Evolutionary conservation across 2,888 invertebrate genomes (phyloP), one percentile per base, ranked within the genome.

Genomic region (Agrilus mali): DNA sequence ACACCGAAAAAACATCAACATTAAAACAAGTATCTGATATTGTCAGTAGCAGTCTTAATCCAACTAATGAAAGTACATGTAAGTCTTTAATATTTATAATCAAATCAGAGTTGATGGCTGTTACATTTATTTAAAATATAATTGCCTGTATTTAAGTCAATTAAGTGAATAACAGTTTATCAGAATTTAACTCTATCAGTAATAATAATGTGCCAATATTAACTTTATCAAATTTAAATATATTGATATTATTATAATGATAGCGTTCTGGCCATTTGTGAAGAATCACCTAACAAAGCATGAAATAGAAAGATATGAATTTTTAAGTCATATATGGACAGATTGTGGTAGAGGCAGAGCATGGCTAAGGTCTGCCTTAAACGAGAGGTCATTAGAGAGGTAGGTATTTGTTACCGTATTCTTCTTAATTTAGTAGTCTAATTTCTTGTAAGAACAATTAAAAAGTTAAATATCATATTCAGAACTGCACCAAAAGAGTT

Each of bases 371-470:
- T 83, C 92, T 14, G 74, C 89, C 4, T 72, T 96, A 17, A 96
- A 96, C 70, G 96, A 96, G 64, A 78, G 86, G 55, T 88, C 92
- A 0, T 70, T 96, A 36, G 89, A 90, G 59, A 78, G 82, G 68
- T 77, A 78, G 82, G 68, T 77, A 65, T 42, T 51, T 16, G 59
- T 39, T 51, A 60, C 27, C 50, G 57, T 22, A 51, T 51, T 45
- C 38, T 54, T 1, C 34, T 12, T n/a, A 36, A 17, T 8, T 17
- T 37, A 37, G 17, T 37, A 20, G 2, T 32, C 32, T 22, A 17
- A 38, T 7, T 13, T 27, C n/a, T 38, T 17, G 12, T 15, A 35
- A 35, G 13, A 3, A 10, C 10, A 33, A 33, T 13, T 4, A 13
- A 13, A 3, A 33, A 4, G 8, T 5, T 33, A 33, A 33, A 33